Evolutionary conservation across 2,888 invertebrate genomes (phyloP), one percentile per base, ranked within the genome.

Genomic region (Troides oblongomaculatus): DNA sequence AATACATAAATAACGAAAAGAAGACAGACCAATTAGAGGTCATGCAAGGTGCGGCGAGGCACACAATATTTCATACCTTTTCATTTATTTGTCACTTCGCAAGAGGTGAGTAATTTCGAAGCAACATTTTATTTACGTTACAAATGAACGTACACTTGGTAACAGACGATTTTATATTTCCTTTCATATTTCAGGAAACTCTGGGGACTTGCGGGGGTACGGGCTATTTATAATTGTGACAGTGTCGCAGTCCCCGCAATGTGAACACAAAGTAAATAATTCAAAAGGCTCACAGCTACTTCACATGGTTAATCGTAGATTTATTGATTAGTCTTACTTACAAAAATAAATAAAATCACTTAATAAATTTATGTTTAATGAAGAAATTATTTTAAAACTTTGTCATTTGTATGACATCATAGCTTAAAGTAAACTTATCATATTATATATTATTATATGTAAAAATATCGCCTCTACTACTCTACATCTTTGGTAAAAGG

Each of bases 81-180:
- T 68, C 69, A 70, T 68, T 71, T 71, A 68, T 69, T 71, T 73
- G 66, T 67, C 64, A 72, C 70, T 68, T 65, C 71, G 70, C 67
- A 68, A 72, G 73, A 73, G 76, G 71, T 71, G 68, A 68, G 73
- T 73, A 73, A 74, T 77, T 76, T 73, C 62, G 66, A 63, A 62
- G 71, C 58, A 73, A 74, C 73, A 74, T 72, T 73, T 74, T 70
- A 74, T 76, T 74, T 73, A 72, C 68, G 71, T 72, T 72, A 72
- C 74, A 77, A 76, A 78, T 76, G 72, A 70, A 68, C 63, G 71
- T 61, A 67, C 64, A 62, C 57, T 36, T 43, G 62, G 64, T 66
- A 64, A 65, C 72, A 62, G 65, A 59, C 64, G 68, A 64, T 71
- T 71, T 70, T 70, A 71, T 69, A 70, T 66, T 68, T 68, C 46